Conservation (phyloP, 2,888 invertebrate genomes). For the Steinernema hermaphroditum region DNA sequence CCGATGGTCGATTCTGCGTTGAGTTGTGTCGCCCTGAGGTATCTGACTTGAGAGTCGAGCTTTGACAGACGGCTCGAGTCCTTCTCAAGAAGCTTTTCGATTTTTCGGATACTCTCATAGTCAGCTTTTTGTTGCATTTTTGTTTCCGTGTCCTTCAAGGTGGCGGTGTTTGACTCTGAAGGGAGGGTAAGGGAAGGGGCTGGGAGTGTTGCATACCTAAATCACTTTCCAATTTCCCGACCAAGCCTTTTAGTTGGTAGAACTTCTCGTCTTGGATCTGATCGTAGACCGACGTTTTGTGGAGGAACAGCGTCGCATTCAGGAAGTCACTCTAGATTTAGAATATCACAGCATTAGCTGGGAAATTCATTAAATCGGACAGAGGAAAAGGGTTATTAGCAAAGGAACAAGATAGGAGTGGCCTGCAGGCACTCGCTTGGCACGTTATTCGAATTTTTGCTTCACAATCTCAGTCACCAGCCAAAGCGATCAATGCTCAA, state of each 20-base stretch:
- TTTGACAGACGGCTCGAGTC: background rate
- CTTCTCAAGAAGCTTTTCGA: background rate
- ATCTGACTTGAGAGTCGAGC: background rate
- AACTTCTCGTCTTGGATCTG: constrained; percentile 30
- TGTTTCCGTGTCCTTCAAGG: background rate
- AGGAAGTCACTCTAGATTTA: constrained; percentile 33
- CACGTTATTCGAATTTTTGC: no score
- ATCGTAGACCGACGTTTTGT: constrained; percentile 3
- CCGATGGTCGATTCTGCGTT: background rate
- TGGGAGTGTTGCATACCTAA: background rate
- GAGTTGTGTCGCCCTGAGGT: background rate
- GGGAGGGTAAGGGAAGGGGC: no score
- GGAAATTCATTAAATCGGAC: no score
- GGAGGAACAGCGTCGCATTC: constrained; percentile 29
- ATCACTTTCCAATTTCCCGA: background rate
- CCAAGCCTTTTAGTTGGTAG: background rate
- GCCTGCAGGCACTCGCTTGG: no score
- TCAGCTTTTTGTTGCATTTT: background rate
- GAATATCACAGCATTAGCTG: no score
- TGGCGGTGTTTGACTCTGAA: background rate
- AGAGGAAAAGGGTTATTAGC: no score
- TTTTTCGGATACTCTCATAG: constrained; percentile 3
- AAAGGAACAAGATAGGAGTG: no score
- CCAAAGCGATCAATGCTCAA: no score
- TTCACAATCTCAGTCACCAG: no score